These are phyloP conservation scores for Peromyscus eremicus DNA, from an alignment of 2,797 vertebrate species.

Conservation along the genomic window DNA sequence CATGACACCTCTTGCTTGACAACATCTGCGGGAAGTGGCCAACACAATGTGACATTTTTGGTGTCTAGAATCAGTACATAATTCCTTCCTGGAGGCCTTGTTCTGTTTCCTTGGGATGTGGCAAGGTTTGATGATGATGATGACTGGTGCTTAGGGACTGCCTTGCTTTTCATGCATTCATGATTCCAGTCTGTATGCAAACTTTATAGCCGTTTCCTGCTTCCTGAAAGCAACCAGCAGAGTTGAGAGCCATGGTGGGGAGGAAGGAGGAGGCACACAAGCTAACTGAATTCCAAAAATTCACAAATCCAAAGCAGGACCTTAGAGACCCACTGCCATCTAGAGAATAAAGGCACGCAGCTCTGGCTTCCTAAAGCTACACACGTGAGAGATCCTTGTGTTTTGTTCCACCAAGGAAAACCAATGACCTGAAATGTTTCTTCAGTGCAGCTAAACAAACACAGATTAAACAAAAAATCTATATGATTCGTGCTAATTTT, in stretches of 20 bases:
- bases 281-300: constrained; percentile 20
- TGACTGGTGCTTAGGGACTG: constrained; percentile 27
- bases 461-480: constrained; percentile 37
- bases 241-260: constrained; percentile 36
- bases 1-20: constrained; percentile 52
- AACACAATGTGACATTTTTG: constrained; percentile 6
- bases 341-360: constrained; percentile 35
- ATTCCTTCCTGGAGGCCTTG: constrained; percentile 73
- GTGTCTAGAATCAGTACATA: constrained; percentile 65
- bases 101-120: constrained; percentile 73
- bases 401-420: constrained; percentile 66
- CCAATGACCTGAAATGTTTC: constrained; percentile 51
- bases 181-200: constrained; percentile 66
- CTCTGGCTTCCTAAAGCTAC: neutral
- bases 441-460: constrained; percentile 70
- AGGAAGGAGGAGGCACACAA: constrained; percentile 5
- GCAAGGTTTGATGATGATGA: constrained; percentile 76
- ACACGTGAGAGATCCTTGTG: constrained; percentile 39
- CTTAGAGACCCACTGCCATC: neutral
- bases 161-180: constrained; percentile 74
- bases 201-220: constrained; percentile 69
- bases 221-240: constrained; percentile 67
- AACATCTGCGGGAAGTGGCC: constrained; percentile 49
- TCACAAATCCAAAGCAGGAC: constrained; percentile 62
- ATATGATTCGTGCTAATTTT: constrained; percentile 61